A percentile compares a stretch with the other conserved stretches of the same genome.
phyloP scores from a whole-genome alignment of 2,113 vertebrate genomes.

The Pachypanchax playfairii region DNA sequence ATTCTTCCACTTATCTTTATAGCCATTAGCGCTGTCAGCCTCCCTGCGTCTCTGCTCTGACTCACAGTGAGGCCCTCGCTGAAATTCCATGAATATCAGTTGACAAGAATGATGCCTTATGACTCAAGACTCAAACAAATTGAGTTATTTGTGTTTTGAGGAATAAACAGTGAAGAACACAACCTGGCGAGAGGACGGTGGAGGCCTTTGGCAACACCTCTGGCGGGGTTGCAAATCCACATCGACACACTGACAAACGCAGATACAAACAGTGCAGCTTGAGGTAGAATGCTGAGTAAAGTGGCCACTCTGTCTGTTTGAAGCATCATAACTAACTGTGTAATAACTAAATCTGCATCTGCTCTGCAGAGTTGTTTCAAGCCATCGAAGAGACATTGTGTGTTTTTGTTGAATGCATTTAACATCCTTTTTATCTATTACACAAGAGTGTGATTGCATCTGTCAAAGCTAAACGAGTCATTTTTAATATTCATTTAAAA shows the following conservation, averaged over 20 bases:
- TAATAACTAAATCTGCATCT: conserved; percentile 5
- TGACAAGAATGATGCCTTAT: conserved; percentile 52
- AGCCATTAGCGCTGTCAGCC: conserved; percentile 80
- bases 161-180: conserved; percentile 57
- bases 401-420: not conserved
- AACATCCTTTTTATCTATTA: not conserved
- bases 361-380: not conserved
- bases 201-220: conserved; percentile 43
- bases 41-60: conserved; percentile 76
- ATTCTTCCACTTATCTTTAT: conserved; percentile 85
- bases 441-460: not conserved
- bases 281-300: conserved; percentile 10
- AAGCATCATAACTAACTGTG: conserved; percentile 1
- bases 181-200: conserved; percentile 26
- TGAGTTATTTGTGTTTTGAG: conserved; percentile 65
- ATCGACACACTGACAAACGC: conserved; percentile 21
- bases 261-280: conserved; percentile 29
- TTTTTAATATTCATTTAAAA: too few species aligned
- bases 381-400: not conserved
- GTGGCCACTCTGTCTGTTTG: conserved; percentile 13
- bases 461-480: too few species aligned
- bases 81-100: conserved; percentile 76
- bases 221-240: conserved; percentile 31
- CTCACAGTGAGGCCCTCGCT: conserved; percentile 69
- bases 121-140: conserved; percentile 65